A percentile compares a stretch with the other conserved stretches of the same genome.
phyloP scores from a whole-genome alignment of 2,797 vertebrate species.

The Phrynocephalus guinanensis region DNA sequence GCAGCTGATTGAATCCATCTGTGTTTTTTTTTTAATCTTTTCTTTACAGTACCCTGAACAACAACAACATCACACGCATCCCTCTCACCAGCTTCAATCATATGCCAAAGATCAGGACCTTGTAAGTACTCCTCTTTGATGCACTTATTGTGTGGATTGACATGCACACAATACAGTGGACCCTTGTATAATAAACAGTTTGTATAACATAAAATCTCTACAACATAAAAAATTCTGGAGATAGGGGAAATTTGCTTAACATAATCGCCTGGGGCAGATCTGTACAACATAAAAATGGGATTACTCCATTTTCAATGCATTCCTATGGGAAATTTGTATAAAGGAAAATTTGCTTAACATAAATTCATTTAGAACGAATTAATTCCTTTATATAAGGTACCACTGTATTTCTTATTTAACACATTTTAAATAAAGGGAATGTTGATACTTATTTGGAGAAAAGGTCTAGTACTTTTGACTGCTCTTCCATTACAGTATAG shows the following conservation, averaged over 20 bases:
- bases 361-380: too few relatives aligned
- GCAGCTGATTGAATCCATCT: constrained; percentile 31
- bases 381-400: too few relatives aligned
- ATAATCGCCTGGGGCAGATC: too few relatives aligned
- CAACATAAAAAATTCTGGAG: too few relatives aligned
- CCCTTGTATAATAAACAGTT: too few relatives aligned
- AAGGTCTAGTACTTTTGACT: neutral
- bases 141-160: neutral
- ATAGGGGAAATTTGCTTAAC: neutral
- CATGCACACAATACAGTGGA: neutral
- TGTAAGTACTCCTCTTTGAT: constrained; percentile 85
- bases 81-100: constrained; percentile 99
- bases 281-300: too few relatives aligned
- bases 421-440: neutral
- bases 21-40: constrained; percentile 43
- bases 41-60: constrained; percentile 93
- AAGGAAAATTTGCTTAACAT: too few relatives aligned
- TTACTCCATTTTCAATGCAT: too few relatives aligned
- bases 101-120: constrained; percentile 98
- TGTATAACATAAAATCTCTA: too few relatives aligned
- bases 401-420: neutral
- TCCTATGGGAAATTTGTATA: too few relatives aligned
- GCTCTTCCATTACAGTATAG: neutral
- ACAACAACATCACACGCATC: constrained; percentile 98
- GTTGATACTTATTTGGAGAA: neutral